Base-by-base conservation (phyloP, 1,140 invertebrate species). In the Anastrepha obliqua region DNA sequence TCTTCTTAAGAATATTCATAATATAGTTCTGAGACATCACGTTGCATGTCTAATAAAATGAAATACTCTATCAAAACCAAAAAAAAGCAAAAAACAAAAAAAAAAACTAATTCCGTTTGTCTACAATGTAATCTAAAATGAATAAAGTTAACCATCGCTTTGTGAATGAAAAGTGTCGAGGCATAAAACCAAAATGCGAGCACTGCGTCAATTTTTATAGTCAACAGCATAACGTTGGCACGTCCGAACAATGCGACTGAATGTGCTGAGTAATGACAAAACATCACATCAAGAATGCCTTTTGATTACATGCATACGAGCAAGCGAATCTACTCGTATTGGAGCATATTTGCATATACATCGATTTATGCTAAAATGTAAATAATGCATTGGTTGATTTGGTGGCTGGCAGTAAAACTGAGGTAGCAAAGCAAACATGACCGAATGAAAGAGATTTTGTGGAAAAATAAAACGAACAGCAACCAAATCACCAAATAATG, bases 151-250 rank as follows among this genome's bases (percentile, higher is more conserved):
- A 42, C 29, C 64, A 42, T 74, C 44, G 5, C 44, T 47, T 47
- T 44, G 20, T 74, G 42, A 74, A 17, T 55, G 74, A 47, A 81
- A 81, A 81, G 47, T 81, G 74, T 81, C 47, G 47, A 81, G n/a
- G 3, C 74, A 81, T 81, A 81, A 81, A 81, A 81, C 47, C 74
- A 20, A 81, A 81, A 81, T 81, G 74, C 47, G 55, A 42, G 13
- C 74, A 81, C 74, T 81, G 74, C 74, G 74, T 81, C 74, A 81
- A 81, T 55, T 81, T 81, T 55, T 29, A 81, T 20, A 29, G 74
- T 3, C 15, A 81, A 81, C 8, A 81, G 74, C 47, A 55, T 51
- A 81, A 55, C 20, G 44, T 17, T 15, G 6, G 20, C 74, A 81
- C 74, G 20, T 81, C 20, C 9, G n/a, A 51, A 81, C 47, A 81